Percentiles rank a stretch among this genome's conserved stretches.
Evolutionary conservation across 2,888 invertebrate species (phyloP).

Genomic region (Lomographa bimaculata): DNA sequence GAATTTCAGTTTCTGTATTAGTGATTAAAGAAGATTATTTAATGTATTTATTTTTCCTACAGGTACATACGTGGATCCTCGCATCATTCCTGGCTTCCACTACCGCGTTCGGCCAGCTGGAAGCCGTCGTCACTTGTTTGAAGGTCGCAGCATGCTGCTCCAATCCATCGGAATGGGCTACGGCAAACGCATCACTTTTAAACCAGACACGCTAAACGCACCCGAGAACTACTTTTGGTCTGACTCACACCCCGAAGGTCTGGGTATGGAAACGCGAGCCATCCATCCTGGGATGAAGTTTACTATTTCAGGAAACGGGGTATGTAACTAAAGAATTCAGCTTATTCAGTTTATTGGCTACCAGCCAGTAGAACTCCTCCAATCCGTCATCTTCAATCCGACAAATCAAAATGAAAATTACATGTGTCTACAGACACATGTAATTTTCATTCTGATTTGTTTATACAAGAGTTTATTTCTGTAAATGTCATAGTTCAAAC

Average conservation of each 20-base stretch:
- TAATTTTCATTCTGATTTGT: conserved; percentile 37
- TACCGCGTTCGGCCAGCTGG: conserved; percentile 89
- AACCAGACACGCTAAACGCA: conserved; percentile 83
- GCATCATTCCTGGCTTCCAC: conserved; percentile 88
- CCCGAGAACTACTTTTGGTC: conserved; percentile 90
- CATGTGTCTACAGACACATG: no score
- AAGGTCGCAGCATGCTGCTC: conserved; percentile 85
- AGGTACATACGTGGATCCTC: conserved; percentile 89
- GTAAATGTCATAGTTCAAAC: conserved; percentile 43
- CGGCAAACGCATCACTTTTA: conserved; percentile 89
- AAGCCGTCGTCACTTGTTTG: conserved; percentile 85
- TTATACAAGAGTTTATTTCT: conserved; percentile 39
- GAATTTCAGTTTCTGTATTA: no score
- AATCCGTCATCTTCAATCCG: no score
- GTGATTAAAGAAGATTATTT: no score
- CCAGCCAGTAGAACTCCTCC: background rate
- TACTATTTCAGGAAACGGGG: conserved; percentile 83
- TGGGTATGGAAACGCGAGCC: conserved; percentile 87
- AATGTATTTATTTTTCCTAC: conserved; percentile 6
- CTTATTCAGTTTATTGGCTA: background rate
- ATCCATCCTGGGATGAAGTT: conserved; percentile 87
- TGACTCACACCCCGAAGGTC: conserved; percentile 88
- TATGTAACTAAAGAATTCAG: conserved; percentile 45
- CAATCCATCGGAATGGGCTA: conserved; percentile 89
- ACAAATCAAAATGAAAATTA: no score